phyloP scores from a whole-genome alignment of 1,140 invertebrate species.

The Phenacoccus solenopsis region DNA sequence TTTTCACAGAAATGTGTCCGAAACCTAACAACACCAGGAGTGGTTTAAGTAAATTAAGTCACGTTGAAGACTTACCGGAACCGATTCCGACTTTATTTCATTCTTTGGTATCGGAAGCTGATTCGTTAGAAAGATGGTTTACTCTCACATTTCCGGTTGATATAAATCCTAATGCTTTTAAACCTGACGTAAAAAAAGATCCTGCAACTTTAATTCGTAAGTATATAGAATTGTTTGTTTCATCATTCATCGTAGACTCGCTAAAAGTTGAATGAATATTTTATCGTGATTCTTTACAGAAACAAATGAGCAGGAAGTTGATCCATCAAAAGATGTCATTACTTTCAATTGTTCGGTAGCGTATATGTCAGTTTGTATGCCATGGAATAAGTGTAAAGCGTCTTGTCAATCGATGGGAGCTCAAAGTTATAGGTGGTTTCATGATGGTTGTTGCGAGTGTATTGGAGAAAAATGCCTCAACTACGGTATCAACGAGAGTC shows the following conservation, averaged over 20 bases:
- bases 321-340: slow-evolving; percentile 46
- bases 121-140: slow-evolving; percentile 57
- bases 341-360: slow-evolving; percentile 84
- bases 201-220: not conserved
- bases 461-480: slow-evolving; percentile 78
- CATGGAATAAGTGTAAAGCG: slow-evolving; percentile 70
- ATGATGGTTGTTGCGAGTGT: slow-evolving; percentile 91
- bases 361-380: slow-evolving; percentile 80
- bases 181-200: slow-evolving; percentile 46
- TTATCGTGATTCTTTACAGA: slow-evolving; percentile 36
- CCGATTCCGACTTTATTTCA: slow-evolving; percentile 70
- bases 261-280: not conserved
- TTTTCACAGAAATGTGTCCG: slow-evolving; percentile 66
- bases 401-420: slow-evolving; percentile 67
- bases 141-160: slow-evolving; percentile 67
- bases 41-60: slow-evolving; percentile 61
- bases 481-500: slow-evolving; percentile 80
- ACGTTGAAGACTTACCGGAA: slow-evolving; percentile 73
- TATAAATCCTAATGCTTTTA: slow-evolving; percentile 40
- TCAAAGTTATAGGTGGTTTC: slow-evolving; percentile 75
- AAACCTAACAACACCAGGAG: slow-evolving; percentile 59
- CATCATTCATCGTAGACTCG: not conserved
- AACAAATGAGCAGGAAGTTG: slow-evolving; percentile 45
- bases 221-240: not conserved
- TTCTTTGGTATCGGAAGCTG: slow-evolving; percentile 64